phyloP scores from a whole-genome alignment of 1,140 invertebrate species.

The Aethina tumida region DNA sequence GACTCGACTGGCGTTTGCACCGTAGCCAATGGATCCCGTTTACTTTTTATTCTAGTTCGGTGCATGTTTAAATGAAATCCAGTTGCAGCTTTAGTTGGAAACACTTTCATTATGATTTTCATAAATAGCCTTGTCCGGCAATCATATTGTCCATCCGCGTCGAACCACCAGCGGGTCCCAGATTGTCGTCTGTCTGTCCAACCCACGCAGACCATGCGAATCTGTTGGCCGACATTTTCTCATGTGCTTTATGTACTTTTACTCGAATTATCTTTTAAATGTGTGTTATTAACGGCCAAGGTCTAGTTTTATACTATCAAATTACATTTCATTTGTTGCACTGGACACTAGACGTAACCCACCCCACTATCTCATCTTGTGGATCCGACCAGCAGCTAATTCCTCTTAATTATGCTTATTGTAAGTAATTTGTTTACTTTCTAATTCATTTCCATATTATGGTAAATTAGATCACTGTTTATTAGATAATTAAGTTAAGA shows the following conservation, averaged over 20 bases:
- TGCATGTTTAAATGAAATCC: constrained; percentile 2
- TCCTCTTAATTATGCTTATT: neutral
- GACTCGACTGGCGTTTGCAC: neutral
- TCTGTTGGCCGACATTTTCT: constrained; percentile 25
- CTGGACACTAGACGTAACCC: neutral
- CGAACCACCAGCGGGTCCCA: too few species aligned
- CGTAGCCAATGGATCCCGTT: neutral
- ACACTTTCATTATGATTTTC: neutral
- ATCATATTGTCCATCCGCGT: too few species aligned
- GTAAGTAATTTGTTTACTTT: neutral
- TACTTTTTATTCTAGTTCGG: neutral
- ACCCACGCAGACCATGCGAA: constrained; percentile 27
- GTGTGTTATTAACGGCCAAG: constrained; percentile 24
- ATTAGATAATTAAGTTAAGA: too few species aligned
- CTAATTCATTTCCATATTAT: neutral
- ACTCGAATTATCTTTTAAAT: constrained; percentile 24
- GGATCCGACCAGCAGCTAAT: neutral
- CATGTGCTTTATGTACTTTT: constrained; percentile 27
- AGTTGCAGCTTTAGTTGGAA: neutral
- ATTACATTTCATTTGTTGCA: constrained; percentile 17
- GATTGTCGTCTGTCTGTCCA: too few species aligned
- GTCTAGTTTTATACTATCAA: constrained; percentile 20
- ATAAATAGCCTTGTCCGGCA: too few species aligned
- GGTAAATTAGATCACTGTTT: too few species aligned
- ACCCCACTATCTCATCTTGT: neutral